Conservation (phyloP, 1,140 invertebrate genomes). For the Asbolus verrucosus region DNA sequence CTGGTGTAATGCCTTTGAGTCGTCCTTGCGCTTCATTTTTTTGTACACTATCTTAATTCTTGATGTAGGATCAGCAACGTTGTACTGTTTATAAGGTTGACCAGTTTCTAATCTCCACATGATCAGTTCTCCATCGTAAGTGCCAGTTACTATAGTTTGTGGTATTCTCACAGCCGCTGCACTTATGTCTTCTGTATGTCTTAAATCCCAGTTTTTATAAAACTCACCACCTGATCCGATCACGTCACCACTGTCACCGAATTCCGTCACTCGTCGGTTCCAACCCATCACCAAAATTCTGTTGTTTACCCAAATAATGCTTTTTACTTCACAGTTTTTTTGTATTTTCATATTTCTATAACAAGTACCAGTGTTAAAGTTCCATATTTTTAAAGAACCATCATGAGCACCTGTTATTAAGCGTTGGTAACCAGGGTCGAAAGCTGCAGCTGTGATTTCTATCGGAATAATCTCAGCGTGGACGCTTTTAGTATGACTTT, state of each 20-base stretch:
- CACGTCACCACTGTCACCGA: slow-evolving; percentile 70
- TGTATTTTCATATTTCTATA: slow-evolving; percentile 74
- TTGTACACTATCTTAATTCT: slow-evolving; percentile 62
- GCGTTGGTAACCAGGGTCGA: slow-evolving; percentile 76
- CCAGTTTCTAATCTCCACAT: slow-evolving; percentile 72
- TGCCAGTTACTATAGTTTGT: slow-evolving; percentile 75
- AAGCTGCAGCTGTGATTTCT: slow-evolving; percentile 82
- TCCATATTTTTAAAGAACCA: slow-evolving; percentile 77
- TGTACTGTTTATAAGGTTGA: slow-evolving; percentile 62
- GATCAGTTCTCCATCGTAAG: slow-evolving; percentile 81
- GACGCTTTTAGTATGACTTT: slow-evolving; percentile 73
- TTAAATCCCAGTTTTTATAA: slow-evolving; percentile 67
- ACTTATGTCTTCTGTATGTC: slow-evolving; percentile 81
- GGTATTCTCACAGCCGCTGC: slow-evolving; percentile 72
- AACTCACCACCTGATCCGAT: slow-evolving; percentile 6
- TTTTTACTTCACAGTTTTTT: slow-evolving; percentile 71
- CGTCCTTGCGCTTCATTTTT: background rate
- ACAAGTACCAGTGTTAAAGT: slow-evolving; percentile 80
- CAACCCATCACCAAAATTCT: slow-evolving; percentile 78
- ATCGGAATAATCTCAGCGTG: slow-evolving; percentile 72
- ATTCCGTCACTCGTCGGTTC: slow-evolving; percentile 77
- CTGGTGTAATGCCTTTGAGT: background rate
- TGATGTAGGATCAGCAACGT: slow-evolving; percentile 59
- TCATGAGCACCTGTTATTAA: slow-evolving; percentile 68
- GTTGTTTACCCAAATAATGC: slow-evolving; percentile 69